Evolutionary conservation across 2,797 vertebrate genomes (phyloP).

Genomic region (Bucorvus abyssinicus): DNA sequence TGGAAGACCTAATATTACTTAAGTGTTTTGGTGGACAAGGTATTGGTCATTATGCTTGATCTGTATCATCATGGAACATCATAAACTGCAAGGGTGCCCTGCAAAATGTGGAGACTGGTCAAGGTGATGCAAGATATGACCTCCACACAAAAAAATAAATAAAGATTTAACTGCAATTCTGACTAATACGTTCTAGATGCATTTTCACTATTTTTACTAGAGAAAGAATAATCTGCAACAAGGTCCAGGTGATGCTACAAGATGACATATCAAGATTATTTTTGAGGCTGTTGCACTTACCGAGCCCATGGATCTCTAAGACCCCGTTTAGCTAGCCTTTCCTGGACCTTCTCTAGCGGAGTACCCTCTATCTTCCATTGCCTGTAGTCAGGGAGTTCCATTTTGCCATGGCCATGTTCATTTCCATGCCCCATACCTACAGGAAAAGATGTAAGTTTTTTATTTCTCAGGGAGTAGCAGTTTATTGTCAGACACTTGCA

Average conservation of each 20-base stretch:
- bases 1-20: neutral
- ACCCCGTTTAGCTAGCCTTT: slow-evolving; percentile 81
- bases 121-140: neutral
- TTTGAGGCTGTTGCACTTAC: slow-evolving; percentile 68
- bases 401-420: slow-evolving; percentile 73
- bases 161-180: neutral
- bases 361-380: slow-evolving; percentile 90
- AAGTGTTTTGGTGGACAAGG: neutral
- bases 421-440: slow-evolving; percentile 79
- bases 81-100: neutral
- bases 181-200: neutral
- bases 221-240: neutral
- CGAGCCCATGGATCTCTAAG: slow-evolving; percentile 91
- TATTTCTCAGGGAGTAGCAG: neutral
- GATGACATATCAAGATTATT: neutral
- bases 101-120: neutral
- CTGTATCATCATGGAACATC: neutral
- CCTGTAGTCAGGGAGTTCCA: slow-evolving; percentile 85
- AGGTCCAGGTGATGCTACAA: neutral
- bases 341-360: slow-evolving; percentile 84
- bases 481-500: neutral
- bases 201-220: neutral
- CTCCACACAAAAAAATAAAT: accelerated
- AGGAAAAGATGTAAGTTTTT: neutral
- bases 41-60: neutral